Percentiles rank a stretch among this genome's conserved stretches.
Evolutionary conservation across 92 coral and sea anemone genomes (phyloP).

Genomic region (Phymanthus crucifer): DNA sequence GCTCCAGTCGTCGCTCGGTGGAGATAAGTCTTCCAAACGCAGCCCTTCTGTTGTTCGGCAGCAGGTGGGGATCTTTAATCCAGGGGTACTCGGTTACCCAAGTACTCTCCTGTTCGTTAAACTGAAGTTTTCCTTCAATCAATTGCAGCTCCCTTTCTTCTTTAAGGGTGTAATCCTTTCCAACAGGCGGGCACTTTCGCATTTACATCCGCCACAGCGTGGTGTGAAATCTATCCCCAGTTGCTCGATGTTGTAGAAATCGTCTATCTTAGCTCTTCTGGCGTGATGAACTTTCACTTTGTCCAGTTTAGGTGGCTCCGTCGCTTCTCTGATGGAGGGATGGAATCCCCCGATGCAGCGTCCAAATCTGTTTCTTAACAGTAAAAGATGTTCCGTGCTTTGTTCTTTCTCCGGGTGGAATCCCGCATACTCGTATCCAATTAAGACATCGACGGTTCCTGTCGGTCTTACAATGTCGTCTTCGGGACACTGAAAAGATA

Average conservation of each 20-base stretch:
- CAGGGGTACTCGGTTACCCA: slow-evolving; percentile 56
- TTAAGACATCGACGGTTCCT: slow-evolving; percentile 63
- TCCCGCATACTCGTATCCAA: slow-evolving; percentile 71
- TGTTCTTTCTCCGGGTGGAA: slow-evolving; percentile 57
- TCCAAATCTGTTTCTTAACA: slow-evolving; percentile 61
- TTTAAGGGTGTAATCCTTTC: slow-evolving; percentile 26
- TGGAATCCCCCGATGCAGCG: slow-evolving; percentile 47
- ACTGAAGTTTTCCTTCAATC: slow-evolving; percentile 16
- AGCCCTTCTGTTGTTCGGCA: slow-evolving; percentile 58
- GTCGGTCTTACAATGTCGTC: slow-evolving; percentile 53
- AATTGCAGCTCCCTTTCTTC: slow-evolving; percentile 24
- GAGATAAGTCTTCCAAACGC: slow-evolving; percentile 45
- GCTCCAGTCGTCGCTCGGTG: slow-evolving; percentile 35
- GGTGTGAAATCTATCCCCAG: slow-evolving; percentile 24
- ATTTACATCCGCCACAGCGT: slow-evolving; percentile 39
- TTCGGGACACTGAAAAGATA: slow-evolving; percentile 47
- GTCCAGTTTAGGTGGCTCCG: neutral
- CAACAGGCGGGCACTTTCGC: slow-evolving; percentile 30
- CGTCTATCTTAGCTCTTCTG: neutral
- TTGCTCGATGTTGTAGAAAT: slow-evolving; percentile 14
- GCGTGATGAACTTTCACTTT: neutral
- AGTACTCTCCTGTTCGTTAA: neutral
- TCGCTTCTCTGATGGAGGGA: slow-evolving; percentile 27
- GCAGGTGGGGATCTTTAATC: slow-evolving; percentile 44
- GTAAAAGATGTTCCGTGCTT: slow-evolving; percentile 48